phyloP scores from a whole-genome alignment of 2,113 vertebrate genomes.

The Nematolebias whitei region DNA sequence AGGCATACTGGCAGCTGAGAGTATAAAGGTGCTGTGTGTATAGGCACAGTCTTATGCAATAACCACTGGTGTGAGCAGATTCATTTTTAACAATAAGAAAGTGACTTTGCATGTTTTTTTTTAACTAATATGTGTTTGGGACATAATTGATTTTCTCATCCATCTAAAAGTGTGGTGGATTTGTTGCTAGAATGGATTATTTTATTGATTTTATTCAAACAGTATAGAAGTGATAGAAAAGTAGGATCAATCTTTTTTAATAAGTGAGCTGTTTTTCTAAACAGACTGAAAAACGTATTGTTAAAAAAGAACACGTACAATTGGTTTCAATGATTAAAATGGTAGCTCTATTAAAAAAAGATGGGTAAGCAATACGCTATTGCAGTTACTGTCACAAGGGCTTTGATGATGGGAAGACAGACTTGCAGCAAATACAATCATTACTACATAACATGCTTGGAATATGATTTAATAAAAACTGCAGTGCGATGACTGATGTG shows the following conservation, averaged over 20 bases:
- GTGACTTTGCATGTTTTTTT: too few relatives aligned
- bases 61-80: slow-evolving; percentile 12
- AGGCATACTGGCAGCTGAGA: slow-evolving; percentile 1
- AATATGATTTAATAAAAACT: slow-evolving; percentile 9
- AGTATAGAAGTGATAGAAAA: too few relatives aligned
- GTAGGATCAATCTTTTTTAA: too few relatives aligned
- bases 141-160: too few relatives aligned
- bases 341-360: slow-evolving; percentile 9
- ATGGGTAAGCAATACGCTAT: not conserved
- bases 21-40: slow-evolving; percentile 17
- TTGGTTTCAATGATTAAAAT: slow-evolving; percentile 18
- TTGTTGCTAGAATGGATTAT: too few relatives aligned
- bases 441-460: not conserved
- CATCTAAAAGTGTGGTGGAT: too few relatives aligned
- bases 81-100: not conserved
- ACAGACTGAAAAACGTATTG: not conserved
- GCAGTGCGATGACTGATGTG: slow-evolving; percentile 5
- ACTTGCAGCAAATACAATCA: not conserved
- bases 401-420: slow-evolving; percentile 13
- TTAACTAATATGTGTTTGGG: too few relatives aligned
- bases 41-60: not conserved
- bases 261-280: not conserved
- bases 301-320: not conserved
- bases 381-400: not conserved
- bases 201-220: not conserved